Evolutionary conservation across 1,140 invertebrate species (phyloP), one percentile per base, ranked within the genome.

Genomic region (Drusus annulatus): DNA sequence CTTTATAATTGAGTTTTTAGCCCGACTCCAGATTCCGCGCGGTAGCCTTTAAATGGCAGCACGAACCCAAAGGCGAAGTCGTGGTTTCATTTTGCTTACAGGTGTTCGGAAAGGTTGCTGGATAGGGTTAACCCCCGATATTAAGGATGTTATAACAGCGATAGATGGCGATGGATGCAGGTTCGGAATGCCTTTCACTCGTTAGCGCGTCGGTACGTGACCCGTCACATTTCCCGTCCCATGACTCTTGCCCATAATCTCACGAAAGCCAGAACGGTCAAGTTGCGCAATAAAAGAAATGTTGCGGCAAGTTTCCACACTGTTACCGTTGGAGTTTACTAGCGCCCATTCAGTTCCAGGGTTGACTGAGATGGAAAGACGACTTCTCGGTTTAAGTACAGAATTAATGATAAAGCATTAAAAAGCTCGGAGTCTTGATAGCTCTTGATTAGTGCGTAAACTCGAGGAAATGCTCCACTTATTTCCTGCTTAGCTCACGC

Each of bases 1-100:
- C 25, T 65, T 65, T 28, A 65, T 65, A 65, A 65, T 65, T 65
- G 13, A 65, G 62, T 31, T 65, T 65, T 65, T 65, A 65, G 62
- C 4, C 62, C 4, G 60, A 28, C 36, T 65, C 25, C 28, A 65
- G 62, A 65, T 65, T 28, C 28, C 25, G 23, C 62, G 16, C 36
- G 62, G 62, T 65, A 21, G 58, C 58, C 60, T 65, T 65, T 65
- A 65, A 65, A 65, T 65, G 62, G 25, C 62, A 65, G 23, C 62
- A 65, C 62, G 62, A 65, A 31, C 62, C 62, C 62, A 10, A 65
- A 65, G 62, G 62, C 62, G 36, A 31, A 6, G 21, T 7, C 5
- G 62, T 31, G 62, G 62, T 65, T 15, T 7, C 21, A 25, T 65
- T 65, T 65, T 36, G 28, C 62, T 31, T n/a, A n/a, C 21, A 28